phyloP scores from a whole-genome alignment of 2,888 invertebrate genomes.

The Apodemia mormo region DNA sequence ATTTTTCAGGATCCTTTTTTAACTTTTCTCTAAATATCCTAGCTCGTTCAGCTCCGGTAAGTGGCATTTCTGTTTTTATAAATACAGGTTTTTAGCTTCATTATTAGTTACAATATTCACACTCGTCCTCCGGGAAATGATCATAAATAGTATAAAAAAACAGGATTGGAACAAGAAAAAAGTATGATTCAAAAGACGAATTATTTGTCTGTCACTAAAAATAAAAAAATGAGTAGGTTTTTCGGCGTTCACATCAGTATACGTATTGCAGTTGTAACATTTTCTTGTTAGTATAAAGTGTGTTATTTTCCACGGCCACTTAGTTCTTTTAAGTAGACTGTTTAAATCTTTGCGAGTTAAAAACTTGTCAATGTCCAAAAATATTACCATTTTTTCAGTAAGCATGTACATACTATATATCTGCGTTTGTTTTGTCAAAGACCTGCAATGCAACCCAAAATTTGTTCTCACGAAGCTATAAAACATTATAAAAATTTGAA shows the following conservation, averaged over 20 bases:
- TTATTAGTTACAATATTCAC: background rate
- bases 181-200: background rate
- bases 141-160: background rate
- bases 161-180: background rate
- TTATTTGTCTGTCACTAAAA: constrained; percentile 1
- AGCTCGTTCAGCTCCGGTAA: background rate
- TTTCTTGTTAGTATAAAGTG: constrained; percentile 2
- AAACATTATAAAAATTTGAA: too few species aligned
- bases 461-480: too few species aligned
- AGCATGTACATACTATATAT: background rate
- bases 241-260: background rate
- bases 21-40: background rate
- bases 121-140: background rate
- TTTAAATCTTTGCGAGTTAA: background rate
- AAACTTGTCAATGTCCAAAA: background rate
- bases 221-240: background rate
- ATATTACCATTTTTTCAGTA: background rate
- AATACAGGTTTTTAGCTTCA: background rate
- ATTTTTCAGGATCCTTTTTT: background rate
- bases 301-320: background rate
- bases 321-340: background rate
- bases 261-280: background rate
- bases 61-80: background rate
- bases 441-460: too few species aligned
- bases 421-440: too few species aligned